Conservation (phyloP, 2,113 vertebrate genomes). For the Hystrix cristata region DNA sequence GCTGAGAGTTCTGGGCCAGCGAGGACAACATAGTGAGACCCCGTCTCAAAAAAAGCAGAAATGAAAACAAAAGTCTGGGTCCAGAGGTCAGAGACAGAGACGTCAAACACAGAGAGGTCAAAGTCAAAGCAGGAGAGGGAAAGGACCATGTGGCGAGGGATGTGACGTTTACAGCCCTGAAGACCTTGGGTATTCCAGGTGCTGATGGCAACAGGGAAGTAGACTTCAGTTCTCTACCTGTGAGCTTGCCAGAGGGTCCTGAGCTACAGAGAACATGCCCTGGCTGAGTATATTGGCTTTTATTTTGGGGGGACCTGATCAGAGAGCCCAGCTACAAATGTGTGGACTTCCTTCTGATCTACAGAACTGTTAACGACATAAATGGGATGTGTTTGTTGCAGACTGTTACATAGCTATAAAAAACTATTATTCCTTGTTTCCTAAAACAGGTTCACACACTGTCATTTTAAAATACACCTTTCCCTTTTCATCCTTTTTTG, state of each 20-base stretch:
- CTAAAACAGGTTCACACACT: accelerated
- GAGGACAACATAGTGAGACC: background rate
- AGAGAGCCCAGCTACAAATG: accelerated
- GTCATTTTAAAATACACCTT: background rate
- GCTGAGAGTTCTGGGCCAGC: background rate
- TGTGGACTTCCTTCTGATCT: background rate
- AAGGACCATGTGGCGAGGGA: accelerated
- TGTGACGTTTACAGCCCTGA: background rate
- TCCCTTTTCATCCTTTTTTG: too few relatives aligned
- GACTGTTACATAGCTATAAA: background rate
- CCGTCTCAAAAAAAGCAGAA: background rate
- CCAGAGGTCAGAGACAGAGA: background rate
- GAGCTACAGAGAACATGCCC: background rate
- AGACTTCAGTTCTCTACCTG: background rate
- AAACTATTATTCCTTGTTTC: accelerated
- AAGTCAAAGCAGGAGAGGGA: background rate
- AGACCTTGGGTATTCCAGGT: background rate
- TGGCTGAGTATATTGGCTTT: accelerated
- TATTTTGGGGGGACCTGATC: background rate
- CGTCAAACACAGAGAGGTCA: background rate
- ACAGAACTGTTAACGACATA: accelerated
- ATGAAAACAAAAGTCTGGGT: background rate
- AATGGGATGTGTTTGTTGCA: background rate
- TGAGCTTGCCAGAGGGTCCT: background rate
- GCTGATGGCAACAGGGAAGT: background rate